A percentile compares a stretch with the other conserved stretches of the same genome.
These are phyloP conservation scores for Ptychodera flava DNA, from an alignment of 35 echinoderm and acorn worm genomes.

Conservation along the genomic window DNA sequence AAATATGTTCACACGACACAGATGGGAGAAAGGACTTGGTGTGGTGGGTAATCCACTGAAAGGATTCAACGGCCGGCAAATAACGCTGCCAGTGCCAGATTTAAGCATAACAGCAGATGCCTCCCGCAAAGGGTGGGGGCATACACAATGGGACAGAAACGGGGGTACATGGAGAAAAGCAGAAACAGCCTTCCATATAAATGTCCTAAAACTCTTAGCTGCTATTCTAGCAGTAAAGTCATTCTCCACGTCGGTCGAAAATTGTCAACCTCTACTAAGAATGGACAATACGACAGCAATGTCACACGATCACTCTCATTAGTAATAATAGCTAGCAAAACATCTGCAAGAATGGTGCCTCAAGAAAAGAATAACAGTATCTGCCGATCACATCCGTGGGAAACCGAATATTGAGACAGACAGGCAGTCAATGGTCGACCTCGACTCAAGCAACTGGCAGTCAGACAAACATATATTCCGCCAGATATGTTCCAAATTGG, in stretches of 20 bases:
- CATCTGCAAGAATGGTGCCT: neutral
- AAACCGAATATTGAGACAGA: neutral
- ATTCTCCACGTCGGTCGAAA: neutral
- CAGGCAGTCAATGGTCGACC: neutral
- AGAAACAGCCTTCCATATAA: constrained; percentile 12
- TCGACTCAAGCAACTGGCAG: no score
- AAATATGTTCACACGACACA: neutral
- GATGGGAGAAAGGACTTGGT: neutral
- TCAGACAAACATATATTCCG: neutral
- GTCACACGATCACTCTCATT: neutral
- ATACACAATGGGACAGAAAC: neutral
- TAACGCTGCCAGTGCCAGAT: neutral
- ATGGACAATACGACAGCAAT: constrained; percentile 27
- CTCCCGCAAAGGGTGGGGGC: neutral
- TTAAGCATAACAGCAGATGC: constrained; percentile 19
- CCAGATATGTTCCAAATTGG: neutral
- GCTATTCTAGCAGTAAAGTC: neutral
- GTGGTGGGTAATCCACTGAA: neutral
- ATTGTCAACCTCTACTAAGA: neutral
- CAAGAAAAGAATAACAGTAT: neutral
- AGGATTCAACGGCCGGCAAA: no score
- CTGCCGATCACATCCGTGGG: neutral
- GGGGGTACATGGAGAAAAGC: constrained; percentile 4
- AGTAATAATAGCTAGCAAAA: neutral
- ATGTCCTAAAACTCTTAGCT: constrained; percentile 9